Evolutionary conservation across 2,888 invertebrate species (phyloP).

Genomic region (Aethes cnicana): DNA sequence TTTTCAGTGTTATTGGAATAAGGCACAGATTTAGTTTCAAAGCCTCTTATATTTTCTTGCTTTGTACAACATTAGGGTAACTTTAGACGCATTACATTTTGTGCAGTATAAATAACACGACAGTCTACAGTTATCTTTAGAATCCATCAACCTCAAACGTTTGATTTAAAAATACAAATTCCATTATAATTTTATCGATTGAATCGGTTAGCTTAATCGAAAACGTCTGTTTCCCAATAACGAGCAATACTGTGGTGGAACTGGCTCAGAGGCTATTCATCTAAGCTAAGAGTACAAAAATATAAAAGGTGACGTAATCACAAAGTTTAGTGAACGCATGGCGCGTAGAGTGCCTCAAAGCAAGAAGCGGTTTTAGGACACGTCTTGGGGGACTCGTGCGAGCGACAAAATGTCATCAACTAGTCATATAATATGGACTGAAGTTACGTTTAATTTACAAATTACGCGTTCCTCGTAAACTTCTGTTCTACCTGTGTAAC

Average conservation of each 20-base stretch:
- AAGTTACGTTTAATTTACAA: too few relatives aligned
- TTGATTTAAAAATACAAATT: not conserved
- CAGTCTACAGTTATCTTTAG: not conserved
- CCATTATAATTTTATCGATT: conserved; percentile 14
- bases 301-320: conserved; percentile 69
- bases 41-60: too few relatives aligned
- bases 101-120: not conserved
- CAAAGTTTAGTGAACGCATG: conserved; percentile 77
- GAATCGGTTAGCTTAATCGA: conserved; percentile 9
- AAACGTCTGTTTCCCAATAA: conserved; percentile 14
- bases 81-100: too few relatives aligned
- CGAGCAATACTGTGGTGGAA: conserved; percentile 54
- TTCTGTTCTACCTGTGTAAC: too few relatives aligned
- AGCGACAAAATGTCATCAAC: not conserved
- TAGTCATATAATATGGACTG: too few relatives aligned
- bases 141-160: not conserved
- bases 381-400: conserved; percentile 2
- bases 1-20: too few relatives aligned
- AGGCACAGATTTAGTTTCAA: too few relatives aligned
- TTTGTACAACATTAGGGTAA: too few relatives aligned
- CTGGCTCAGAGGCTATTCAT: conserved; percentile 63
- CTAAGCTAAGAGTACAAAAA: conserved; percentile 59
- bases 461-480: too few relatives aligned
- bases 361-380: conserved; percentile 16
- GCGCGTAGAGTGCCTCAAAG: conserved; percentile 20